These are phyloP conservation scores for Nemapogon koenigi DNA, from an alignment of 2,888 invertebrate species.

Conservation along the genomic window DNA sequence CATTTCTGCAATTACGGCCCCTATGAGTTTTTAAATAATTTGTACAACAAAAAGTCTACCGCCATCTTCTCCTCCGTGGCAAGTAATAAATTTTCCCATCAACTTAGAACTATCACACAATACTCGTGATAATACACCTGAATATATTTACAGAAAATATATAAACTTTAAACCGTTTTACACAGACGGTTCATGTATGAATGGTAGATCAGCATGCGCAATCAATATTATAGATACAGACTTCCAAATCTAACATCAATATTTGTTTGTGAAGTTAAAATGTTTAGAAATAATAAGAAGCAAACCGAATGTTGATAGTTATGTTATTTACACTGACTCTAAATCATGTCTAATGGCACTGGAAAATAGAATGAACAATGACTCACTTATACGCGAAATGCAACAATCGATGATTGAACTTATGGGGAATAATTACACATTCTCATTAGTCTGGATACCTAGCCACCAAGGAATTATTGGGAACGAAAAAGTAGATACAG, in stretches of 20 bases:
- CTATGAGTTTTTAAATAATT: too few relatives aligned
- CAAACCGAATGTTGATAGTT: background rate
- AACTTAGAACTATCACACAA: background rate
- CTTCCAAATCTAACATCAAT: conserved; percentile 4
- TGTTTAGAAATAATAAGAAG: conserved; percentile 1
- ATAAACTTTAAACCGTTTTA: conserved; percentile 4
- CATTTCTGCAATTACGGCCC: too few relatives aligned
- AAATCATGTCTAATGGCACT: conserved; percentile 8
- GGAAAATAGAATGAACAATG: background rate
- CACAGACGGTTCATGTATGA: conserved; percentile 5
- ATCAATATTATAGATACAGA: conserved; percentile 4
- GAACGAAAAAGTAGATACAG: too few relatives aligned
- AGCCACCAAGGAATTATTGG: too few relatives aligned
- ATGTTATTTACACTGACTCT: conserved; percentile 7
- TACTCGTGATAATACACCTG: too few relatives aligned
- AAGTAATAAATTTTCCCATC: background rate
- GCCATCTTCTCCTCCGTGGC: background rate
- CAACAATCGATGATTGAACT: too few relatives aligned
- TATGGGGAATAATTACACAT: too few relatives aligned
- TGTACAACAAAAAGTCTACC: background rate
- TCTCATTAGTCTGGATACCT: too few relatives aligned
- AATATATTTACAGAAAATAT: background rate
- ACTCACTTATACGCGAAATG: conserved; percentile 2
- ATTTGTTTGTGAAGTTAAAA: conserved; percentile 7
- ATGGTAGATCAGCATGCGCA: conserved; percentile 5